Evolutionary conservation across 2,888 invertebrate genomes (phyloP), one percentile per base, ranked within the genome.

Genomic region (Entomobrya proxima): DNA sequence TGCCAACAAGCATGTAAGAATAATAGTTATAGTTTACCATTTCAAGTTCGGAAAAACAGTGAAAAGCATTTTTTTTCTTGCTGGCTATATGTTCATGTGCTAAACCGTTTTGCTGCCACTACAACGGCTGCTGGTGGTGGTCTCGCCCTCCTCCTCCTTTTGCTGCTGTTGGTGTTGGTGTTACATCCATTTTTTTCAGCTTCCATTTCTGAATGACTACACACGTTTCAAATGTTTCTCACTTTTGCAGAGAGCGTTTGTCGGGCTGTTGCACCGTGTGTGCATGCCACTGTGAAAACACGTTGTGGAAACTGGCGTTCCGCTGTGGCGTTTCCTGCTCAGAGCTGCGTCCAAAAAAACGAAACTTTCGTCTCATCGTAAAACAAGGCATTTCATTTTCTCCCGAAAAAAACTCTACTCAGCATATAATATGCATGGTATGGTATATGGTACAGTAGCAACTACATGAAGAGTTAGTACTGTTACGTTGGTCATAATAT

Each of bases 41-140:
- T 72, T 84, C 84, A 84, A 78, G 84, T 84, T 84, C 84, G 84
- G 78, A 78, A 84, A 84, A 69, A 37, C 69, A 77, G 67, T 35
- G 52, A 75, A 58, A 80, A 69, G 18, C 44, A n/a, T n/a, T 13
- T 47, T 50, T 77, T 78, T 61, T 61, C 55, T 18, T 72, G 72
- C 15, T 64, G 35, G 76, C 50, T 75, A 7, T 11, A 11, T 64
- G 32, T 35, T 40, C 27, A 35, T 61, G 55, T 55, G 44, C 61
- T 76, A 81, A 44, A 40, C 74, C 81, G n/a, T 74, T 58, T 72
- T 80, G 69, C 44, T 74, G 44, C 61, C 30, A 64, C 35, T 32
- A 7, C 35, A 9, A n/a, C 61, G 40, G n/a, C n/a, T 55, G 55
- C 13, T 47, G 58, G 47, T 84, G 84, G 84, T 84, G 84, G 84